Conservation (phyloP, 2,888 invertebrate species). For the Scrobipalpa atriplicella region DNA sequence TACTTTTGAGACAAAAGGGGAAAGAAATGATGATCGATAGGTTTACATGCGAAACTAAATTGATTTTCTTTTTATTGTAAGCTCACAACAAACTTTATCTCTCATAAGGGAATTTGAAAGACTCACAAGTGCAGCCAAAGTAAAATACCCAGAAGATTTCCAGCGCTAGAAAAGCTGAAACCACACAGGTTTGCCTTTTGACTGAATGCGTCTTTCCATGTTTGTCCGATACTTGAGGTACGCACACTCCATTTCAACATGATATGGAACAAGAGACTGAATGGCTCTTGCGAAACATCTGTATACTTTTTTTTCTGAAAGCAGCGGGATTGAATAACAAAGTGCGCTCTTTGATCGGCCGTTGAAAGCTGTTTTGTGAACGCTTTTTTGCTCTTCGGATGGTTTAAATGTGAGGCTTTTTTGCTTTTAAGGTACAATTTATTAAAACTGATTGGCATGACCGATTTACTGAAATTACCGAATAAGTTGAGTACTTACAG, state of each 20-base stretch:
- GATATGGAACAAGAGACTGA: conserved; percentile 65
- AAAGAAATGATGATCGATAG: too few species aligned
- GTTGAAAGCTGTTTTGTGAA: conserved; percentile 38
- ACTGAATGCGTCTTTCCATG: conserved; percentile 74
- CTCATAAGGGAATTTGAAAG: conserved; percentile 23
- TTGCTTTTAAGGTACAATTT: background rate
- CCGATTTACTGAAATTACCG: too few species aligned
- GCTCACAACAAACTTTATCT: background rate
- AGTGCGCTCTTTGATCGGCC: conserved; percentile 62
- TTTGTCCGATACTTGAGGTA: conserved; percentile 61
- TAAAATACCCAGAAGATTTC: conserved; percentile 49
- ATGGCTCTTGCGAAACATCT: conserved; percentile 57
- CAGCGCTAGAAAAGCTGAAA: conserved; percentile 37
- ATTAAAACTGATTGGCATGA: too few species aligned
- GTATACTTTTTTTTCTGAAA: conserved; percentile 53
- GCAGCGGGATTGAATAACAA: conserved; percentile 64
- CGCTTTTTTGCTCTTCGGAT: background rate
- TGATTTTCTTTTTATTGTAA: too few species aligned
- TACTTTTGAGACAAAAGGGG: too few species aligned
- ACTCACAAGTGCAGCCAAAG: conserved; percentile 25
- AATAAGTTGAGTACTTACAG: too few species aligned
- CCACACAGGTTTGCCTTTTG: conserved; percentile 42
- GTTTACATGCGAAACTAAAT: too few species aligned
- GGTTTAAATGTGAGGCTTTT: background rate
- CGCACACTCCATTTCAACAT: conserved; percentile 73